Conservation (phyloP, 2,113 vertebrate genomes). For the Panthera tigris region DNA sequence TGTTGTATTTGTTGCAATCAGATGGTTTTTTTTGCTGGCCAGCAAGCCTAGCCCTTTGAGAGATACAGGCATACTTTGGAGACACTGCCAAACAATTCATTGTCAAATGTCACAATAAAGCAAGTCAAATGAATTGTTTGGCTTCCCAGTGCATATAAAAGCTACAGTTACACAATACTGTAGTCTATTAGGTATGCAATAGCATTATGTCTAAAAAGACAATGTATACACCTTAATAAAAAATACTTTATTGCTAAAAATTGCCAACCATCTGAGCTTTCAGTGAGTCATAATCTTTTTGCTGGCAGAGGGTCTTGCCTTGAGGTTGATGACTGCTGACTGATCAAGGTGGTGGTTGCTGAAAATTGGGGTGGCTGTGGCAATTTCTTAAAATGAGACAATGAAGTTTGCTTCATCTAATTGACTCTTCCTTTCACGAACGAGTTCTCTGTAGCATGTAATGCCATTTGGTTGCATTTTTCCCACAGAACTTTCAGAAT, state of each 20-base stretch:
- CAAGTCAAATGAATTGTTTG: neutral
- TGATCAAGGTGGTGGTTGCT: neutral
- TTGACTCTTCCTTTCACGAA: neutral
- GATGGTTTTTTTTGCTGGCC: neutral
- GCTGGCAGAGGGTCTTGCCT: neutral
- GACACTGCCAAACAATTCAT: neutral
- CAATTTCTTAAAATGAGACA: neutral
- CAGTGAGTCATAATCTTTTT: neutral
- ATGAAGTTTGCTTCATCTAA: neutral
- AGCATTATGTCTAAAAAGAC: neutral
- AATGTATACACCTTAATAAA: neutral
- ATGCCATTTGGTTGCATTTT: neutral
- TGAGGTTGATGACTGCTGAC: neutral
- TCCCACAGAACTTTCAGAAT: neutral
- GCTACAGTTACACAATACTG: neutral
- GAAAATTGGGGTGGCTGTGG: neutral
- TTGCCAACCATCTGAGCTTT: neutral
- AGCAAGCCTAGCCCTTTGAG: neutral
- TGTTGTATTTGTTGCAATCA: conserved; percentile 26
- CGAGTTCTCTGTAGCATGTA: neutral
- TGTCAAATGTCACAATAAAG: neutral
- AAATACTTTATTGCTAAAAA: neutral
- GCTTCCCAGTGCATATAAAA: neutral
- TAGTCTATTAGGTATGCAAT: neutral
- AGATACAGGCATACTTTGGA: neutral